These are phyloP conservation scores for Vanessa atalanta DNA, from an alignment of 1,140 invertebrate genomes.

Conservation along the genomic window DNA sequence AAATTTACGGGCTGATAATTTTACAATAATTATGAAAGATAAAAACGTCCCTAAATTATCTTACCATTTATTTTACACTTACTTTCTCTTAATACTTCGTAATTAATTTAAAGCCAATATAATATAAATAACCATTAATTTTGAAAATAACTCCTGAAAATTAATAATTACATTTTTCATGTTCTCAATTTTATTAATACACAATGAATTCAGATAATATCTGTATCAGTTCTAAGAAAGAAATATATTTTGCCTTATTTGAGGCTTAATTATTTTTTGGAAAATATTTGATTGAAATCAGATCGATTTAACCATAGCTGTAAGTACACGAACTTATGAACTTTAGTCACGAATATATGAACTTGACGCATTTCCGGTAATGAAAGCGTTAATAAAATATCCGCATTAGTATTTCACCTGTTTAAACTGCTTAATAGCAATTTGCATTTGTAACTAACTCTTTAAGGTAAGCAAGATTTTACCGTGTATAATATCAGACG, in stretches of 20 bases:
- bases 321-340: not conserved
- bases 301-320: slow-evolving; percentile 3
- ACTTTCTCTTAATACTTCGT: too few species aligned
- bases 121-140: too few species aligned
- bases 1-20: too few species aligned
- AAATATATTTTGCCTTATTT: not conserved
- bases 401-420: slow-evolving; percentile 11
- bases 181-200: too few species aligned
- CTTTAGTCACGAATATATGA: slow-evolving; percentile 15
- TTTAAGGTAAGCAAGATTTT: slow-evolving; percentile 7
- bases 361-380: slow-evolving; percentile 16
- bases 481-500: not conserved
- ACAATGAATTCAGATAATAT: too few species aligned
- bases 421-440: slow-evolving; percentile 20
- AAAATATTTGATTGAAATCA: slow-evolving; percentile 10
- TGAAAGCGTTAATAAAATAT: slow-evolving; percentile 10
- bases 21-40: too few species aligned
- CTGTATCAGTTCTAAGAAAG: too few species aligned
- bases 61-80: too few species aligned
- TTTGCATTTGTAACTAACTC: slow-evolving; percentile 19
- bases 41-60: too few species aligned
- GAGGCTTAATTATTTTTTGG: slow-evolving; percentile 1
- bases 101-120: too few species aligned
- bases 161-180: too few species aligned
- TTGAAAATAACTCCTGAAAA: too few species aligned